Conservation (phyloP, 2,113 vertebrate species). For the Polyodon spathula region DNA sequence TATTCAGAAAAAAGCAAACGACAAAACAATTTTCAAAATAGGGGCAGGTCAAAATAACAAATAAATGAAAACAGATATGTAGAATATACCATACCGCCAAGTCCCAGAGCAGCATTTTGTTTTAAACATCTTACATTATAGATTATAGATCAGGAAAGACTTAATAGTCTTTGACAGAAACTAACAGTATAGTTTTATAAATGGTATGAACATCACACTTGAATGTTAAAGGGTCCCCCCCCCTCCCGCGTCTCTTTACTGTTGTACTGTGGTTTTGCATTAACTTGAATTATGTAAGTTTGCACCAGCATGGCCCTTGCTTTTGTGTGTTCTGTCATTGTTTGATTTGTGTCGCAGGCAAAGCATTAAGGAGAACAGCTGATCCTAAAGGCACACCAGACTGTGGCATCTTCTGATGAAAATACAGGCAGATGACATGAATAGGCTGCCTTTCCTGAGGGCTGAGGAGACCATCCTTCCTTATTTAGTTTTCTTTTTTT, state of each 20-base stretch:
- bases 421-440: constrained; percentile 10
- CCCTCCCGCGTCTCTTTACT: background rate
- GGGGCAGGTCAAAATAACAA: too few relatives aligned
- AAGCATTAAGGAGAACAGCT: constrained; percentile 7
- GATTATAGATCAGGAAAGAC: too few relatives aligned
- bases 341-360: constrained; percentile 9
- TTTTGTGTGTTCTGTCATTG: constrained; percentile 10
- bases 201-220: too few relatives aligned
- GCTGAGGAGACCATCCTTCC: constrained; percentile 1
- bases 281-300: constrained; percentile 6
- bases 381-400: constrained; percentile 4
- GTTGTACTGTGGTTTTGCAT: background rate
- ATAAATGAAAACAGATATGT: too few relatives aligned
- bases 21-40: too few relatives aligned
- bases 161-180: too few relatives aligned
- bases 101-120: too few relatives aligned
- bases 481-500: constrained; percentile 8
- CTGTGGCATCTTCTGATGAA: constrained; percentile 8
- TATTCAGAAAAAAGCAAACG: too few relatives aligned
- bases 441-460: constrained; percentile 5
- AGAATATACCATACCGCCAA: too few relatives aligned
- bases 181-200: too few relatives aligned
- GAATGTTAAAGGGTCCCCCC: background rate
- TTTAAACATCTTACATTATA: too few relatives aligned
- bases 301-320: background rate